These are phyloP conservation scores for Sebastes itinus DNA, from an alignment of 2,797 vertebrate species.

Conservation along the genomic window DNA sequence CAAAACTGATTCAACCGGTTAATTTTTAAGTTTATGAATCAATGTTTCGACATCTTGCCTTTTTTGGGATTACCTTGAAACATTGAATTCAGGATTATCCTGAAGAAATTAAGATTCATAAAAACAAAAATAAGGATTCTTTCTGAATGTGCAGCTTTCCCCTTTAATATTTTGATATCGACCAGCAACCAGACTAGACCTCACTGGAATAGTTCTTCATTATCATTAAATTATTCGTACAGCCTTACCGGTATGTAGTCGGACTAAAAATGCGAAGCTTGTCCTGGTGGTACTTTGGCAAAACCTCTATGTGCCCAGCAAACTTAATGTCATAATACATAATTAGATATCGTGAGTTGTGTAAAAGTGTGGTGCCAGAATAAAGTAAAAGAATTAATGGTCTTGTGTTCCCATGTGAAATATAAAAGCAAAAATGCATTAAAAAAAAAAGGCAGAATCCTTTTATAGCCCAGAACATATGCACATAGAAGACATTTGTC, in stretches of 20 bases:
- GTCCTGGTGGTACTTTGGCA: neutral
- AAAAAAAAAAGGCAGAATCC: neutral
- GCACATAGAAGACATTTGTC: neutral
- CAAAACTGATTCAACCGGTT: neutral
- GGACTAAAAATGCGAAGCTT: neutral
- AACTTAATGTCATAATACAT: neutral
- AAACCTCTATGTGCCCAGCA: neutral
- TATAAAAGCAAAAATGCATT: neutral
- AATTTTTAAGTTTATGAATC: neutral
- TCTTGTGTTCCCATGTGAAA: neutral
- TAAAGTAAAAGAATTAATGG: neutral
- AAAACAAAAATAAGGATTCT: neutral
- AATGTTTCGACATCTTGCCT: neutral
- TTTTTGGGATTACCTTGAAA: too few species aligned
- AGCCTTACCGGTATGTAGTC: neutral
- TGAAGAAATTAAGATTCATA: too few species aligned
- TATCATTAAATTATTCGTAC: neutral
- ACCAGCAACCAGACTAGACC: neutral
- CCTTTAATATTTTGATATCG: neutral
- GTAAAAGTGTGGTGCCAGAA: neutral
- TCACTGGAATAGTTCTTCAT: neutral
- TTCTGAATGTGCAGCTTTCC: neutral
- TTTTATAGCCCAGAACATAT: neutral
- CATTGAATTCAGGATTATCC: too few species aligned
- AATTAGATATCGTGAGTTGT: neutral